Base-by-base conservation (phyloP, 1,140 invertebrate genomes). In the Bombyx mandarina region DNA sequence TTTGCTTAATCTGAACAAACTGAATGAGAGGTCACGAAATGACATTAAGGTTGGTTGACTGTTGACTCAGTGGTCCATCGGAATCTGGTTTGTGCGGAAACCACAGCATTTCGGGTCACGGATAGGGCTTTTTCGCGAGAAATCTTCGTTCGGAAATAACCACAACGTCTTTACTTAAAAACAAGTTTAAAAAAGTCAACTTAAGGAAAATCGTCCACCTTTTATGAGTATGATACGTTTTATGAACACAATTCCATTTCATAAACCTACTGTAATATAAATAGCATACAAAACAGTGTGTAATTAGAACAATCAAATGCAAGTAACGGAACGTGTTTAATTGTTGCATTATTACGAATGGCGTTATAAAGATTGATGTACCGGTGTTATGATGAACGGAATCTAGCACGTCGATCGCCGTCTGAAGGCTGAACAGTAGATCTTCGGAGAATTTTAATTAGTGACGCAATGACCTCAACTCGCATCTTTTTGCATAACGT, bases 401-500 rank as follows among this genome's bases (percentile, higher is more conserved):
- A 51, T 55, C 54, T 12, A 35, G 45, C 26, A 57, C 65, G 61
- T 52, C 58, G 54, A 56, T 48, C 56, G 46, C 2, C 51, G 54
- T 60, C 43, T 62, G 69, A 76, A 75, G 68, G 69, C 65, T 72
- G 63, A 45, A 10, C 60, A 65, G 54, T 59, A 60, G 55, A 58
- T 10, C 61, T 65, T 67, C 53, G 58, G 60, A 56, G 73, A 76
- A 75, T 78, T 63, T 66, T 67, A 76, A 73, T 71, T 55, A 62
- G 57, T 79, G 70, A 76, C 73, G 74, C 67, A 73, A 75, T 70
- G 69, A 70, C 65, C 72, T 71, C 66, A 58, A 65, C 22, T 58
- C 47, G n/a, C 62, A 56, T 63, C 65, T 69, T 69, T 70, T 60
- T 63, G 58, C 60, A 60, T 63, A 57, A 60, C 46, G 55, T 46